Evolutionary conservation across 2,113 vertebrate genomes (phyloP).

Genomic region (Anoura caudifer): DNA sequence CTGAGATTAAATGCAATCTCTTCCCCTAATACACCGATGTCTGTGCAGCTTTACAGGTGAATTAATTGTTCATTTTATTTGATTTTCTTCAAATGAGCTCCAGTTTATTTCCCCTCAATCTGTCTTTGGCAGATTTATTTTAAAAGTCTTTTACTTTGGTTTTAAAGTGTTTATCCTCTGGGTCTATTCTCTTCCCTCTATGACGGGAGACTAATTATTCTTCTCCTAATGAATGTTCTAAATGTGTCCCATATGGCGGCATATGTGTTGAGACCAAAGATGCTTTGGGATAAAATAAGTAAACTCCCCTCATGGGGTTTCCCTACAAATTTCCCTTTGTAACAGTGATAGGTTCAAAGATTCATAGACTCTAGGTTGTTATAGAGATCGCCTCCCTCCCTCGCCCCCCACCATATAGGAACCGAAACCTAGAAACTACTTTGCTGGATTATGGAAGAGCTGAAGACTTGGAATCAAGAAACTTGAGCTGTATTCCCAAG

Average conservation of each 20-base stretch:
- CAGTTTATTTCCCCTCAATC: conserved; percentile 73
- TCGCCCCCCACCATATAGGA: background rate
- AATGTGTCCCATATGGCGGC: conserved; percentile 85
- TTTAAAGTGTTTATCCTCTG: conserved; percentile 85
- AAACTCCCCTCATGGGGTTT: conserved; percentile 80
- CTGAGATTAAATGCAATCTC: conserved; percentile 64
- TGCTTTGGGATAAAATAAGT: conserved; percentile 83
- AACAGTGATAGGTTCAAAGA: conserved; percentile 72
- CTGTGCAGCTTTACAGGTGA: conserved; percentile 64
- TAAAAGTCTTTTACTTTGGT: conserved; percentile 83
- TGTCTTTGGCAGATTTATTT: conserved; percentile 83
- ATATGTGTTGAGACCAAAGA: conserved; percentile 82
- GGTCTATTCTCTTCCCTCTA: conserved; percentile 81
- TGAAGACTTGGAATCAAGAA: conserved; percentile 5
- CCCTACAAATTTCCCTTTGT: conserved; percentile 81
- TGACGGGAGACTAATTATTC: conserved; percentile 84
- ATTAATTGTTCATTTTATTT: conserved; percentile 72
- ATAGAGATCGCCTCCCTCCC: conserved; percentile 23
- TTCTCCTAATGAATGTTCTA: conserved; percentile 85
- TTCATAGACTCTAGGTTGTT: conserved; percentile 35
- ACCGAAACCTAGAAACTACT: background rate
- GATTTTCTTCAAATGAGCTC: conserved; percentile 73
- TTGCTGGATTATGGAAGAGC: background rate
- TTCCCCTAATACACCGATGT: background rate
- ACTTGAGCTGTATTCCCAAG: conserved; percentile 9